These are phyloP conservation scores for Nomada goodeniana DNA, from an alignment of 2,888 invertebrate species.

Conservation along the genomic window DNA sequence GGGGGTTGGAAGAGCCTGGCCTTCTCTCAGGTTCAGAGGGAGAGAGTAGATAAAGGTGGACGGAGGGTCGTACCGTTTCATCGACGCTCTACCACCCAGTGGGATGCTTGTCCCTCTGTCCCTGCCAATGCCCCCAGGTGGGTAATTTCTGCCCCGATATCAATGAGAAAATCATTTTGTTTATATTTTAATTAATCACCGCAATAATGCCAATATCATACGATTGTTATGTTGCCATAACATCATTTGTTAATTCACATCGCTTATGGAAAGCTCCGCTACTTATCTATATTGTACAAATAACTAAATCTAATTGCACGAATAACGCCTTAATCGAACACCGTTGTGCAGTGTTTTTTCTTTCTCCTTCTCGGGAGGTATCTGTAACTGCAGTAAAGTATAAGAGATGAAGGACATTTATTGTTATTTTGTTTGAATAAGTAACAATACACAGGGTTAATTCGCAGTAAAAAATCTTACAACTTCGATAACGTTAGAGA, in stretches of 20 bases:
- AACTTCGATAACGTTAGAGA: slow-evolving; percentile 4
- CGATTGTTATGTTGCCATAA: slow-evolving; percentile 62
- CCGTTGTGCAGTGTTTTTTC: slow-evolving; percentile 40
- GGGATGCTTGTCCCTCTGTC: slow-evolving; percentile 82
- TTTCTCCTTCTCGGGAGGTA: slow-evolving; percentile 7
- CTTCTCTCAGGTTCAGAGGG: slow-evolving; percentile 83
- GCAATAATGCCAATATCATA: slow-evolving; percentile 61
- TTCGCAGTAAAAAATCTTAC: slow-evolving; percentile 2
- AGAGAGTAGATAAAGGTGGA: slow-evolving; percentile 84
- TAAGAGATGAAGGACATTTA: not conserved
- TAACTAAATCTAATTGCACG: slow-evolving; percentile 64
- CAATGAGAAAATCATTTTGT: slow-evolving; percentile 52
- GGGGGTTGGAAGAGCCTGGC: slow-evolving; percentile 82
- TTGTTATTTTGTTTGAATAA: slow-evolving; percentile 11
- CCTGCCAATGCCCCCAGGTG: slow-evolving; percentile 84
- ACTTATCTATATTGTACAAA: slow-evolving; percentile 47
- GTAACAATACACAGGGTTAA: not conserved
- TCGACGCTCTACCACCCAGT: slow-evolving; percentile 86
- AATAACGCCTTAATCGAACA: slow-evolving; percentile 60
- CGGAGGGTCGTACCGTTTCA: slow-evolving; percentile 87
- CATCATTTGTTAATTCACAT: slow-evolving; percentile 77
- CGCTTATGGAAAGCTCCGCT: slow-evolving; percentile 85
- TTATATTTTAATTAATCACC: slow-evolving; percentile 61
- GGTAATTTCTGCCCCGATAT: slow-evolving; percentile 83
- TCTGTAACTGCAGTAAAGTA: slow-evolving; percentile 24